phyloP scores from a whole-genome alignment of 2,113 vertebrate genomes.

The Corythornis vintsioides region DNA sequence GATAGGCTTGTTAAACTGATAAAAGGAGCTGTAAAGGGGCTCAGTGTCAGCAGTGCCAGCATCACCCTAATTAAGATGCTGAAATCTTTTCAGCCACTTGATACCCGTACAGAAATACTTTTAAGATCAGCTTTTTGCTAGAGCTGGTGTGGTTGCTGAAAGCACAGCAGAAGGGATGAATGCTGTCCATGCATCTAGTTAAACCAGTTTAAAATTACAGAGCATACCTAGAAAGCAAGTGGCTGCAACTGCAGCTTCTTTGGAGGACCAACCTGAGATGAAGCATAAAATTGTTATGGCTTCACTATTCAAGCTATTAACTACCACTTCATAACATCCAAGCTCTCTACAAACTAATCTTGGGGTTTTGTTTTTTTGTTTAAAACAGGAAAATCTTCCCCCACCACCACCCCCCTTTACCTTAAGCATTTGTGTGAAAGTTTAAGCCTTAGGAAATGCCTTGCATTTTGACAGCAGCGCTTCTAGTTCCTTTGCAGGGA shows the following conservation, averaged over 20 bases:
- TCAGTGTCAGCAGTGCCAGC: neutral
- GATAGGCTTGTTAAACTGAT: neutral
- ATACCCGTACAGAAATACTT: neutral
- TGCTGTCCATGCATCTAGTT: fast-evolving
- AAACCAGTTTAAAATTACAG: neutral
- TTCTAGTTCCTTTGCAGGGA: neutral
- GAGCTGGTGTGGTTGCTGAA: neutral
- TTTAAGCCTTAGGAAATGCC: neutral
- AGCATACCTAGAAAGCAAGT: neutral
- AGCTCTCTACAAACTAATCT: neutral
- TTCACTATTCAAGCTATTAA: neutral
- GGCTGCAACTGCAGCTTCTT: neutral
- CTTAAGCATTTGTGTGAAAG: neutral
- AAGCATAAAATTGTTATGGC: neutral
- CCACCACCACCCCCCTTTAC: no score
- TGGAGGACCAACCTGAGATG: neutral
- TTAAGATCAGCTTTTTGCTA: neutral
- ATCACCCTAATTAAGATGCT: neutral
- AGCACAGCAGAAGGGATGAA: neutral
- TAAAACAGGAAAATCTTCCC: neutral
- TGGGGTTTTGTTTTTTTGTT: neutral
- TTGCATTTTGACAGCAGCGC: neutral
- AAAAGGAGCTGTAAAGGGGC: neutral
- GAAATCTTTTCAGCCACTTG: neutral
- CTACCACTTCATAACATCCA: neutral